Evolutionary conservation across 2,113 vertebrate genomes (phyloP).

Genomic region (Craseonycteris thonglongyai): DNA sequence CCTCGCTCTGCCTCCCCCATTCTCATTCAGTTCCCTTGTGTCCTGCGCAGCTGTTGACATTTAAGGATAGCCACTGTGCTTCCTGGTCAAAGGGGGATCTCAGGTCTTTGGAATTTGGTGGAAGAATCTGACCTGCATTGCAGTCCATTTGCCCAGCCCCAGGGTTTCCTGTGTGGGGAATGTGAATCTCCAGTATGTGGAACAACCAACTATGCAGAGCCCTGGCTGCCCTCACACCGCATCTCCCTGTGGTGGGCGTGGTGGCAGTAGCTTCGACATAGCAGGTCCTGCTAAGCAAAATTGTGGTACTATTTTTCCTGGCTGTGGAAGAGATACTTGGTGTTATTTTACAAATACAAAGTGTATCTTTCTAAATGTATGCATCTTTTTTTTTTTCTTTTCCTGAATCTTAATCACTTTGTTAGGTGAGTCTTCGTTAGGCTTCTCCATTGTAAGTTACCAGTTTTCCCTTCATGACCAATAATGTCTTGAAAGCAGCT

Average conservation of each 20-base stretch:
- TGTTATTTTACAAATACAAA: not conserved
- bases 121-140: not conserved
- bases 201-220: not conserved
- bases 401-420: not conserved
- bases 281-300: not conserved
- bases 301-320: fast-evolving
- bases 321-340: not conserved
- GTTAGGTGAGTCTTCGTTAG: not conserved
- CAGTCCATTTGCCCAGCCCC: not conserved
- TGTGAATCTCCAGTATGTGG: fast-evolving
- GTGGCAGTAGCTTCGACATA: not conserved
- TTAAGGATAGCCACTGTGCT: fast-evolving
- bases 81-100: too few species aligned
- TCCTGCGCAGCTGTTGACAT: fast-evolving
- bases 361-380: not conserved
- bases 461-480: not conserved
- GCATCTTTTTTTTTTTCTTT: not conserved
- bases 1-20: not conserved
- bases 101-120: not conserved
- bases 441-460: not conserved
- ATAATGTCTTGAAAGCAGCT: not conserved
- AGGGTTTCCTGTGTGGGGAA: not conserved
- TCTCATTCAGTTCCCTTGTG: too few species aligned
- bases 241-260: not conserved
- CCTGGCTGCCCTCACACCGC: not conserved